Base-by-base conservation (phyloP, 2,797 vertebrate genomes). In the Cyprinella venusta region DNA sequence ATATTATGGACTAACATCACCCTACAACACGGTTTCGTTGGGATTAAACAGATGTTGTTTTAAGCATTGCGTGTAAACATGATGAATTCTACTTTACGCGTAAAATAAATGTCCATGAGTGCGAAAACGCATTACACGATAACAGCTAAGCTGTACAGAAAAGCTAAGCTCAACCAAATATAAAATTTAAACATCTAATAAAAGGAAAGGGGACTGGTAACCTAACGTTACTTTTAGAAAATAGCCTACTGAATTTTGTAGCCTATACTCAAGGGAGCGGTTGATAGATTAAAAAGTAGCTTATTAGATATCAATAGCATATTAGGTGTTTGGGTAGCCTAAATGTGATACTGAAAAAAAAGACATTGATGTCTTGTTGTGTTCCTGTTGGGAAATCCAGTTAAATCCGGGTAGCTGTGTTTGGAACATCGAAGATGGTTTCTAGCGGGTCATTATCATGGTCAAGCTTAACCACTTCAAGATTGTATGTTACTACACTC, bases 1-100 rank as follows among this genome's bases (percentile, higher is more conserved):
- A 72, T n/a, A 38, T 68, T 52, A 72, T 15, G n/a, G n/a, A 74
- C 45, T 67, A 75, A 68, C 54, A 59, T 69, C 69, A 48, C 42
- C 63, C 21, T 74, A 79, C 16, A 80, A 56, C 52, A 50, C 40
- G 26, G 65, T 74, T 71, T 18, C n/a, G 36, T 6, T 63, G 26
- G 42, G 42, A n/a, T 52, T 18, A 48, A 80, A 40, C 42, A 38
- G 42, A 72, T 69, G 69, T 42, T 45, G 18, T 21, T 26, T 56
- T 52, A 70, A 45, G 26, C 54, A 50, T 5, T 72, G 30, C 42
- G 56, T 10, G 69, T 75, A 63, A 75, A 38, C 10, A 21, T 75
- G 69, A 8, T 8, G 26, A 38, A 26, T 63, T 36, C 5, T n/a
- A 45, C 21, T 50, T 54, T 74, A 65, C 45, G 80, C n/a, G 59